Base-by-base conservation (phyloP, 2,113 vertebrate species). In the Hoplias malabaricus region DNA sequence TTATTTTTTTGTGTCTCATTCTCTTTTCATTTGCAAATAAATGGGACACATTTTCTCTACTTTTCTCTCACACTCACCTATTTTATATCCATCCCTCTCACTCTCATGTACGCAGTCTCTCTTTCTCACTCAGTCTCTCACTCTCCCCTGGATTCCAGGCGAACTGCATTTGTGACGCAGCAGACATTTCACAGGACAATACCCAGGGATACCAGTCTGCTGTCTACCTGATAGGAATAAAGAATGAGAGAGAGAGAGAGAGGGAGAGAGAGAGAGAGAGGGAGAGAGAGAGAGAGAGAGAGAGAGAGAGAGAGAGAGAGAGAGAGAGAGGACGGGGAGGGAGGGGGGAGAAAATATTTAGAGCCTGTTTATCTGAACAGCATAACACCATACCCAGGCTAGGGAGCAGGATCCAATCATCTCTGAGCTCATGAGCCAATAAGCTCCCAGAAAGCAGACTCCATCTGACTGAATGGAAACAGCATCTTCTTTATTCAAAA, bases 181-280 rank as follows among this genome's bases (percentile, higher is more conserved):
- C 79, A 82, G 83, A 85, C 81, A 80, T 89, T 86, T 86, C 82
- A 87, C 82, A 79, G 86, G 84, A 83, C 82, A 82, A 42, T 72
- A 50, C 80, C 36, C 80, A 76, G 82, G 80, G 86, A 82, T 75
- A 72, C 80, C 84, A 72, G 13, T 46, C 34, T 50, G 34, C 57
- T 73, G 62, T 69, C 80, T 73, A 76, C 75, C 82, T 79, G 82
- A 83, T 36, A 54, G 62, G 67, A 57, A 62, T 27, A 65, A 31
- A 21, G 21, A 68, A 21, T 66, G 13, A 33, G 14, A 9, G 46
- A 57, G 8, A 38, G 36, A 75, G n/a, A 79, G 56, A 23, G 43
- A 75, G 48, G 73, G 19, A 75, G 25, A 65, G 8, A 23, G 21
- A 71, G 14, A 57, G 4, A 25, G 40, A 56, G 2, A 46, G 38